Evolutionary conservation across 2,888 invertebrate species (phyloP), one percentile per base, ranked within the genome.

Genomic region (Drosophila hawaiiensis): DNA sequence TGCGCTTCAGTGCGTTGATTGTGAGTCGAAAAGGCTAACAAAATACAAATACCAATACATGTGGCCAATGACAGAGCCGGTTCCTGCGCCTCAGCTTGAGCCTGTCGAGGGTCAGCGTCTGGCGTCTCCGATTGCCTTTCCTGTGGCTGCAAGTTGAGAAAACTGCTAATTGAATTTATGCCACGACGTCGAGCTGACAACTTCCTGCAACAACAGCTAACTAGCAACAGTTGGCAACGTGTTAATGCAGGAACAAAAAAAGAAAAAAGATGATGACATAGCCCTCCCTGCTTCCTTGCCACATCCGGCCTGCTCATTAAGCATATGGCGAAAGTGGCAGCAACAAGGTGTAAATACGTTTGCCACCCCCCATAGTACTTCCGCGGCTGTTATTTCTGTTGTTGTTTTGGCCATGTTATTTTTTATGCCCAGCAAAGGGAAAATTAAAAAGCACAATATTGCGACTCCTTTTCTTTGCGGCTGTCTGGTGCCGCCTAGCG

Each of bases 1-100:
- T 88, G 89, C 90, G 86, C 90, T 88, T 90, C 83, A 91, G 78
- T 88, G 91, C 76, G 84, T 86, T 91, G 88, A 88, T 91, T 88
- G 90, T 85, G 78, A 75, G 84, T 68, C 72, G 60, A 81, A 76
- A 76, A 70, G 75, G 69, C 75, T 70, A 87, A 74, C 83, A 80
- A 83, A 83, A 82, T 65, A 76, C 81, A 83, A 80, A 72, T 64
- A 64, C 73, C 69, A 71, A 68, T 72, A 74, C 47, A 67, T 65
- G 65, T 33, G 60, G 49, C 62, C 66, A 33, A 39, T 39, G 58
- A 29, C 28, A 39, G 16, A 69, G 49, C 19, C 39, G n/a, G 0
- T n/a, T 25, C 22, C 16, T 41, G 56, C 41, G 39, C 19, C 31
- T 16, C 49, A 52, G 54, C 50, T 62, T 60, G 56, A 66, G 66